Evolutionary conservation across 2,113 vertebrate genomes (phyloP), one percentile per base, ranked within the genome.

Genomic region (Cyprinodon tularosa): DNA sequence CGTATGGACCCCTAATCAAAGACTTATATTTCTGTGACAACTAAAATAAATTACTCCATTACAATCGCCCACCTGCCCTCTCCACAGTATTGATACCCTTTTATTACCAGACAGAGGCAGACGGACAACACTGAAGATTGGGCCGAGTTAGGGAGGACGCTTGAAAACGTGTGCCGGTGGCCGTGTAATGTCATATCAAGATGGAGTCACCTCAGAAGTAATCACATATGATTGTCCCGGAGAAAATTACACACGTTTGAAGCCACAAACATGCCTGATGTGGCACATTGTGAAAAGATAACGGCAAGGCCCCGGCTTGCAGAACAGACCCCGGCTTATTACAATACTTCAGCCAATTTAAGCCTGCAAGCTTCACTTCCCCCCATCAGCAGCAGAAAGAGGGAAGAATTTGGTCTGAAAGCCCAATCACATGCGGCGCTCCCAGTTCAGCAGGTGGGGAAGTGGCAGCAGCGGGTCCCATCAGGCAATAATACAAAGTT

Each of bases 401-500:
- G 61, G 68, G 84, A 76, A 76, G 84, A 89, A 90, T 89, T 90
- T 88, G 80, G 87, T 86, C 77, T 94, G 91, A 92, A 92, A 93
- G 93, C 89, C 90, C 91, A 93, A 93, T 94, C 92, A 93, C 85
- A 93, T 83, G 72, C 82, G 71, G 73, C 79, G 85, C 90, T 89
- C 70, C 1, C 82, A 85, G 83, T 91, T 89, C 90, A 93, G 86
- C 90, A 91, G 87, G 89, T 92, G 89, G 87, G 90, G 90, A 92
- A 93, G 93, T 85, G 83, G 87, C 86, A 85, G 92, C 93, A 86
- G 90, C 81, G 83, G 88, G 92, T 90, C 91, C 90, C 91, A 94
- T 92, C 94, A 91, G 90, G 86, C 93, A 92, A 94, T 94, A 94
- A 95, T 95, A 93, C 91, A 93, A 92, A 94, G 93, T 93, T 95